Conservation (phyloP, 2,113 vertebrate genomes). For the Apteryx owenii region DNA sequence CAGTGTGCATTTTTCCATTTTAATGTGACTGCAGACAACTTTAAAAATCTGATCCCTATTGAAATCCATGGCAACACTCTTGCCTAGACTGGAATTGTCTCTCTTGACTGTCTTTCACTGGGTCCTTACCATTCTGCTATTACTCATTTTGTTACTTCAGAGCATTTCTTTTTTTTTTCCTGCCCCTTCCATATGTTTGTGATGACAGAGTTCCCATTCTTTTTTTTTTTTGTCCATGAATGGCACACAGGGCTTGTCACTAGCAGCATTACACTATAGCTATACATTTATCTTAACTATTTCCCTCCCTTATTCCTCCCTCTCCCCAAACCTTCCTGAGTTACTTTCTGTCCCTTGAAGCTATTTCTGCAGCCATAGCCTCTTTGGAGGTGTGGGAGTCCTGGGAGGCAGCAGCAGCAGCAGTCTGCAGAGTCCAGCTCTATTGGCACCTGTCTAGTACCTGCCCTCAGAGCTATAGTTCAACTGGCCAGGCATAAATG, state of each 20-base stretch:
- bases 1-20: not conserved
- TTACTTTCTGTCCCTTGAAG: not conserved
- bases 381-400: fast-evolving
- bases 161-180: not conserved
- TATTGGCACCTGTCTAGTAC: not conserved
- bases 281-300: not conserved
- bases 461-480: not conserved
- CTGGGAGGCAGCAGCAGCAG: not conserved
- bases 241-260: not conserved
- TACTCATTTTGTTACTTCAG: not conserved
- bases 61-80: not conserved
- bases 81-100: not conserved
- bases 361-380: not conserved
- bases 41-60: not conserved
- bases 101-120: not conserved
- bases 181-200: not conserved
- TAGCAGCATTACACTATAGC: not conserved
- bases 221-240: not conserved
- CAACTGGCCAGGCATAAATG: not conserved
- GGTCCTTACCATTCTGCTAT: not conserved
- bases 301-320: not conserved
- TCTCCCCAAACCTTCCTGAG: not conserved
- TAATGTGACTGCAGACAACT: not conserved
- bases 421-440: fast-evolving
- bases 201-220: not conserved